Conservation (phyloP, 2,888 invertebrate species). For the Parascotia fuliginaria region DNA sequence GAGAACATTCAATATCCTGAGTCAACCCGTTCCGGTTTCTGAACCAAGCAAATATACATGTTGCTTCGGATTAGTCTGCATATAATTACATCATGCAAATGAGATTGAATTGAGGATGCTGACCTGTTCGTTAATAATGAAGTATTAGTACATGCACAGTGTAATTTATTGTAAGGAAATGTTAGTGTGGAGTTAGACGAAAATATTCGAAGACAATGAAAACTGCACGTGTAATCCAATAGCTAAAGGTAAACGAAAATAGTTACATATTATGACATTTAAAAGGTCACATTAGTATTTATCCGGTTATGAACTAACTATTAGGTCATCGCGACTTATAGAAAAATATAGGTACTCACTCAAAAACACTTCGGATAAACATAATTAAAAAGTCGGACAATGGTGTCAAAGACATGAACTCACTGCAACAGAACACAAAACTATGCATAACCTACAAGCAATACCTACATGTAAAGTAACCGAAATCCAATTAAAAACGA, state of each 20-base stretch:
- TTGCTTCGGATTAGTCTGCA: constrained; percentile 38
- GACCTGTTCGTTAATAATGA: neutral
- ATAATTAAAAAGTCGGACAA: neutral
- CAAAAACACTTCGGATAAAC: neutral
- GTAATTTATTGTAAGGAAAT: no score
- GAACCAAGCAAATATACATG: constrained; percentile 37
- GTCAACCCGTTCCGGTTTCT: constrained; percentile 60
- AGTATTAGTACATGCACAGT: no score
- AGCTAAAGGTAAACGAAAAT: no score
- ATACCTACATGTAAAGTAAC: neutral
- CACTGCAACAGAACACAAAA: neutral
- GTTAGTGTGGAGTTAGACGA: no score
- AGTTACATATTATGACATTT: no score
- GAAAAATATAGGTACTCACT: neutral
- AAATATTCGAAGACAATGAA: no score
- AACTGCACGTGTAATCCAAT: no score
- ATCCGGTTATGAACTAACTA: no score
- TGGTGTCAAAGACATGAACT: neutral
- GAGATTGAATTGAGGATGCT: constrained; percentile 9
- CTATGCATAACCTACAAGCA: no score
- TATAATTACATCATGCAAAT: constrained; percentile 31
- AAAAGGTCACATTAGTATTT: no score
- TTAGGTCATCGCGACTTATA: neutral
- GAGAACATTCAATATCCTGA: constrained; percentile 60
- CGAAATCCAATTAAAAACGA: neutral